Percentiles rank a stretch among this genome's conserved stretches.
phyloP scores from a whole-genome alignment of 2,797 vertebrate species.

The Mionectes olivaceus region DNA sequence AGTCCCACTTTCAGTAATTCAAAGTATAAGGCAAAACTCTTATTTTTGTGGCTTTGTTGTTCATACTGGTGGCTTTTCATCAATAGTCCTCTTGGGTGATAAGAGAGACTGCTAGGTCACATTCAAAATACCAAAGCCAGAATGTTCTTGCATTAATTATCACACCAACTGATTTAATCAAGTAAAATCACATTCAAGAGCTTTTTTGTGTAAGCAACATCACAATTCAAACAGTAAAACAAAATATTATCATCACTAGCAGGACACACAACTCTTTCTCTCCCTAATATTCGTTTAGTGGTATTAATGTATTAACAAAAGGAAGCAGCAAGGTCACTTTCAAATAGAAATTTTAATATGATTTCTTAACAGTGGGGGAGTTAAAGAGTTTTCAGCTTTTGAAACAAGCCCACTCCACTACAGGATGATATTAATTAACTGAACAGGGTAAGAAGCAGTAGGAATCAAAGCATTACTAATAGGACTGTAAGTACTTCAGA shows the following conservation, averaged over 20 bases:
- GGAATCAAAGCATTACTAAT: constrained; percentile 21
- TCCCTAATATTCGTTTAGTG: not conserved
- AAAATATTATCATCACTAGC: not conserved
- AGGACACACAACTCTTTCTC: not conserved
- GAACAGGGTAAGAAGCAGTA: not conserved
- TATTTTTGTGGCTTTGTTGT: not conserved
- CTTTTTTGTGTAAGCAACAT: not conserved
- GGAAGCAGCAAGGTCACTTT: not conserved
- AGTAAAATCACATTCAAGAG: not conserved
- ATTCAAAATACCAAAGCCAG: not conserved
- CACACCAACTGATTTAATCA: not conserved
- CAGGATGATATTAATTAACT: constrained; percentile 14
- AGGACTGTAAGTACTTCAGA: not conserved
- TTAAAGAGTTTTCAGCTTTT: constrained; percentile 2
- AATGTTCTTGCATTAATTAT: not conserved
- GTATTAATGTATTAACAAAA: not conserved
- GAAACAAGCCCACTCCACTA: not conserved
- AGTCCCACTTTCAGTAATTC: not conserved
- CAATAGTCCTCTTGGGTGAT: not conserved
- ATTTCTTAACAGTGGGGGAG: not conserved
- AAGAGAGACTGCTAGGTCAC: not conserved
- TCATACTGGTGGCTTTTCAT: not conserved
- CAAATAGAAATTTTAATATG: not conserved
- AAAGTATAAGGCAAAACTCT: not conserved
- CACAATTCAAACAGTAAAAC: not conserved